Percentiles rank a stretch among this genome's conserved stretches.
These are phyloP conservation scores for Petrophora chlorosata DNA, from an alignment of 2,888 invertebrate species.

Conservation along the genomic window DNA sequence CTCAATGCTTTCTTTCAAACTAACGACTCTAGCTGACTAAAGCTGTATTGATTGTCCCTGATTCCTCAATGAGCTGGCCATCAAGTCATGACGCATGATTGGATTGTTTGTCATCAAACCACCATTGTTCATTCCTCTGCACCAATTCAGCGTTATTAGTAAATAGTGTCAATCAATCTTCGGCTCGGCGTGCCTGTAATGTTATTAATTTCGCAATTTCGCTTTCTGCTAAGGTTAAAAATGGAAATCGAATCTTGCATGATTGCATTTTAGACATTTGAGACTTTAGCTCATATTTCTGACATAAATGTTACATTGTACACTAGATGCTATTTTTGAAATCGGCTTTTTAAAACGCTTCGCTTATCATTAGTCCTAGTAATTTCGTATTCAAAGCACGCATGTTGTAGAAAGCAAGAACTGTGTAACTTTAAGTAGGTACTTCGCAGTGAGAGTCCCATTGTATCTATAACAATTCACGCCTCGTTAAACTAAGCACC, in stretches of 20 bases:
- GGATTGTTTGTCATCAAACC: slow-evolving; percentile 10
- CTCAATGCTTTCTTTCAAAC: no score
- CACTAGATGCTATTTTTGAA: neutral
- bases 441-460: slow-evolving; percentile 31
- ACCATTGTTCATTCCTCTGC: neutral
- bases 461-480: slow-evolving; percentile 34
- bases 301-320: no score
- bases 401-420: slow-evolving; percentile 29
- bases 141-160: slow-evolving; percentile 4
- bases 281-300: no score
- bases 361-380: slow-evolving; percentile 1
- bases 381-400: slow-evolving; percentile 18
- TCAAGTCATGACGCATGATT: neutral
- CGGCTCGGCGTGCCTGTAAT: neutral
- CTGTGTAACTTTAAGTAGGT: slow-evolving; percentile 25
- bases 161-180: slow-evolving; percentile 12
- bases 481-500: slow-evolving; percentile 26
- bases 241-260: slow-evolving; percentile 1
- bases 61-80: slow-evolving; percentile 6
- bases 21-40: no score
- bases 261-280: neutral
- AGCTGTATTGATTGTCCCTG: neutral
- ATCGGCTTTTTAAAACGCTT: neutral
- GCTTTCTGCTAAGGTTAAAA: no score
- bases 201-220: neutral